Evolutionary conservation across 1,140 invertebrate genomes (phyloP), one percentile per base, ranked within the genome.

Genomic region (Microplitis demolitor): DNA sequence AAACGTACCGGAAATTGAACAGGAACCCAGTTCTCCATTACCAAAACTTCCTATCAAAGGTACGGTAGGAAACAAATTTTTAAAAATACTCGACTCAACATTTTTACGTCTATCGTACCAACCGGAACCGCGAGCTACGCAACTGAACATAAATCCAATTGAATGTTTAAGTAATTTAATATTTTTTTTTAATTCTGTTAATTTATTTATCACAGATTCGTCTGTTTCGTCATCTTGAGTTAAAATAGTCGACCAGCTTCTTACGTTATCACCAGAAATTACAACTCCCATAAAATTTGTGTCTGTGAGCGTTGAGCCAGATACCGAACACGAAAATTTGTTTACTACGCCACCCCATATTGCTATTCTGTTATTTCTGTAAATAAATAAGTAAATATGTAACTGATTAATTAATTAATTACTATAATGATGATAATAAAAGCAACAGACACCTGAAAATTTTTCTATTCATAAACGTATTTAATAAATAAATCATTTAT

Each of bases 71-170:
- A 91, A 92, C 16, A 88, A 74, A 77, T 86, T 88, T 67, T 85
- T 85, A 77, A 92, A 92, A 5, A 89, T 81, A n/a, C 74, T 74
- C 1, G 89, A 86, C 79, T 92, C 91, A 3, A 90, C 85, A 76
- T 90, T 84, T 8, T 79, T 66, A 13, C n/a, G 2, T n/a, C 83
- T 78, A 0, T 79, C 34, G 56, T 88, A 86, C 74, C 87, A 81
- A 8, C 72, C 34, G 39, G 63, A 45, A 2, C 90, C 90, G 24
- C 91, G 79, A 4, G 86, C 90, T 50, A 85, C 82, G 76, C 91
- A 92, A 0, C 89, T 87, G 82, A 91, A 90, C 89, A 91, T 91
- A 60, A 91, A 87, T 50, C 85, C 90, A 71, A 90, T 72, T 3
- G 82, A 80, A 73, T 84, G 75, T 74, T 82, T 87, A 58, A 80